Evolutionary conservation across 2,797 vertebrate genomes (phyloP), one percentile per base, ranked within the genome.

Genomic region (Picus viridis): DNA sequence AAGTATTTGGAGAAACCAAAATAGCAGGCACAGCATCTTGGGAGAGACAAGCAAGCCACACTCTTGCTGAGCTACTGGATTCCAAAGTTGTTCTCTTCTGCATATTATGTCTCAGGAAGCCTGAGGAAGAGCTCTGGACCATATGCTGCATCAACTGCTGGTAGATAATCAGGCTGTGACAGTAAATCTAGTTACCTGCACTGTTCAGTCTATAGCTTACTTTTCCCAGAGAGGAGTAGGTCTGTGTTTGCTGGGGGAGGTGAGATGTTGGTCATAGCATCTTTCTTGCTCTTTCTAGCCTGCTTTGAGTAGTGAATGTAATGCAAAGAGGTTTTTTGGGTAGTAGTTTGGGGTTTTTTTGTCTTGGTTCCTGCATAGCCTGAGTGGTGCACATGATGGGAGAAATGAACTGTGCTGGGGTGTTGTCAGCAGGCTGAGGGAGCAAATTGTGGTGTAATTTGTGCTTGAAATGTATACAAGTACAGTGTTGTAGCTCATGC

Each of bases 11-110:
- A 81, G 85, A 83, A 83, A 75, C 47, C n/a, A 79, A 75, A 95
- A 79, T 83, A 90, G 58, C 71, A 80, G 76, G 2, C 12, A 0
- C 26, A 39, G 23, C 81, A 57, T 87, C 70, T 83, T 73, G 51
- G 71, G 49, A 70, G 49, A 77, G 83, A 29, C 56, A 47, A 49
- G 47, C 20, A 29, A 8, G 54, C 71, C 41, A 78, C 0, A 3
- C 45, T 43, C 58, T 41, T 72, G 56, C 63, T 89, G 83, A 94
- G 92, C 58, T 85, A 24, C 84, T 90, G 86, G 83, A 86, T 89
- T 94, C 47, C 91, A 83, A 20, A 69, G 79, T 76, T 87, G 69
- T 74, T 95, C 86, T 68, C 65, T 67, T 81, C 77, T 78, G 84
- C 85, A 56, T 71, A 26, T 81, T 73, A 32, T 49, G 74, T 78